Conservation (phyloP, 2,797 vertebrate genomes). For the Echiichthys vipera region DNA sequence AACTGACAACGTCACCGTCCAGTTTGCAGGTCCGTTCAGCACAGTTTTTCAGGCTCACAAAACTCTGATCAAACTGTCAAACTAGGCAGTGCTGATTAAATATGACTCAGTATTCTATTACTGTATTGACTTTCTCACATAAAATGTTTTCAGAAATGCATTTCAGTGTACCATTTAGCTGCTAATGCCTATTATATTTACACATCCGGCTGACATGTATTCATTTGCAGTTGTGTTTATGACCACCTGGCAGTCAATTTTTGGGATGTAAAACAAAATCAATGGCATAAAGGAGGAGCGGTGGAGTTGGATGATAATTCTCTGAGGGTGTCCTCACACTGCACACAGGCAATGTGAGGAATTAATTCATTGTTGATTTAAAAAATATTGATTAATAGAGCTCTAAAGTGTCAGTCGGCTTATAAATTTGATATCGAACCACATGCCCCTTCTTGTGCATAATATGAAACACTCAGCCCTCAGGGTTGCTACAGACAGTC, state of each 20-base stretch:
- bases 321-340: not conserved
- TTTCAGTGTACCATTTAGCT: too few species aligned
- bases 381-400: slow-evolving; percentile 9
- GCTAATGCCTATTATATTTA: not conserved
- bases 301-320: not conserved
- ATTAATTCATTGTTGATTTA: slow-evolving; percentile 7
- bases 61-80: too few species aligned
- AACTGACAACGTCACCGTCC: too few species aligned
- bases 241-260: not conserved
- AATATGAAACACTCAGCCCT: slow-evolving; percentile 5
- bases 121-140: too few species aligned
- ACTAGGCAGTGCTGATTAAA: too few species aligned
- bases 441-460: not conserved
- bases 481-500: not conserved
- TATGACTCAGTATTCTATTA: too few species aligned
- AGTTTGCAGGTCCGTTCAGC: too few species aligned
- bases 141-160: too few species aligned
- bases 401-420: not conserved
- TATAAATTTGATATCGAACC: slow-evolving; percentile 15
- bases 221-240: not conserved
- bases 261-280: not conserved
- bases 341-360: not conserved
- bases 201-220: not conserved
- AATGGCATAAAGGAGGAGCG: not conserved
- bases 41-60: too few species aligned